A percentile compares a stretch with the other conserved stretches of the same genome.
These are phyloP conservation scores for Cairina moschata DNA, from an alignment of 2,113 vertebrate species.

Conservation along the genomic window DNA sequence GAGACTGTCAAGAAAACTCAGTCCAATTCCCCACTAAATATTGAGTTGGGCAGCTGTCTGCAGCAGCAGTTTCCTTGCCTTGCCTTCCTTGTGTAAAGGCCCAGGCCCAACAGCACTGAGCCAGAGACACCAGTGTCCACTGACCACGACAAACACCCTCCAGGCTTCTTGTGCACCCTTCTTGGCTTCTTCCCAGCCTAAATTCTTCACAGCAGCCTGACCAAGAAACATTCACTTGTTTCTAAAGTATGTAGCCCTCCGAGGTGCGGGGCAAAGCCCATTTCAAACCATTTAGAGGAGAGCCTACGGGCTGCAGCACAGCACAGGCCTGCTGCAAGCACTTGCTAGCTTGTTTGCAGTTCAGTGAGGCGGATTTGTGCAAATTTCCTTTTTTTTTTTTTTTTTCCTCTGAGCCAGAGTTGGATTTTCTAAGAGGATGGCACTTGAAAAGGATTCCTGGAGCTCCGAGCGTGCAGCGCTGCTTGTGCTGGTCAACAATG, in stretches of 20 bases:
- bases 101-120: background rate
- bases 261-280: background rate
- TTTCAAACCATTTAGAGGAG: accelerated
- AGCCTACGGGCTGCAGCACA: background rate
- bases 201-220: background rate
- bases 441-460: slow-evolving; percentile 58
- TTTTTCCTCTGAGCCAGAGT: accelerated
- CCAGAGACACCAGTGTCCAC: too few relatives aligned
- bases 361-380: background rate
- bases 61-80: background rate
- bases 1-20: background rate
- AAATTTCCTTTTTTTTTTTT: background rate
- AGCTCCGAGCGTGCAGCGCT: background rate
- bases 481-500: slow-evolving; percentile 39
- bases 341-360: background rate
- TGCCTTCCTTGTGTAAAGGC: background rate
- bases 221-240: background rate
- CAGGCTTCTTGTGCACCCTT: background rate
- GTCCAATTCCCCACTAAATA: background rate
- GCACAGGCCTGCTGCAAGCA: background rate
- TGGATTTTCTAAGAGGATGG: slow-evolving; percentile 10
- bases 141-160: accelerated
- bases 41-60: background rate
- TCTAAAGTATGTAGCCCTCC: background rate
- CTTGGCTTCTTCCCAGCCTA: background rate